phyloP scores from a whole-genome alignment of 2,113 vertebrate species.

The Ochotona princeps region DNA sequence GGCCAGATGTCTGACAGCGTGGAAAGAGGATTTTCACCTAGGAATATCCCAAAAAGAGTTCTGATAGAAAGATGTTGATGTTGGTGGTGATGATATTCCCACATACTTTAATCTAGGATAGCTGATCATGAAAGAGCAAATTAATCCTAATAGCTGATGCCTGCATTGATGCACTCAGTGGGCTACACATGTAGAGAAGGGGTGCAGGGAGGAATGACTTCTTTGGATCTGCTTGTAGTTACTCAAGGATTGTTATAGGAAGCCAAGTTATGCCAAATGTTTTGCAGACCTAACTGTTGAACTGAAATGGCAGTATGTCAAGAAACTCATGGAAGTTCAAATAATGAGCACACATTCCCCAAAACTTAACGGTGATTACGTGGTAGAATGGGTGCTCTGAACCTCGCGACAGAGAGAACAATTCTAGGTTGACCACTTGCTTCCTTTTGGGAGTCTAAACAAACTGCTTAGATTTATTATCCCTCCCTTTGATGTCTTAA shows the following conservation, averaged over 20 bases:
- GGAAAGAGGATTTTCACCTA: no score
- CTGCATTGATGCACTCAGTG: neutral
- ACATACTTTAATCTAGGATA: neutral
- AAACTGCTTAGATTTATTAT: neutral
- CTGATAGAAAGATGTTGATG: neutral
- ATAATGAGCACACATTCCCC: neutral
- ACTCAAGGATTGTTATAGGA: neutral
- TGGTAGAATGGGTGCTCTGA: neutral
- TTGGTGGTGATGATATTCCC: neutral
- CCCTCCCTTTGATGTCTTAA: neutral
- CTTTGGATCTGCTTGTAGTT: neutral
- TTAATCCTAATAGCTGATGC: neutral
- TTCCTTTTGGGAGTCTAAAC: neutral
- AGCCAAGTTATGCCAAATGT: neutral
- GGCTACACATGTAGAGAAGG: neutral
- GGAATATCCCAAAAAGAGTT: neutral
- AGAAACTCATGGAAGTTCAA: neutral
- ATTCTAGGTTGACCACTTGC: neutral
- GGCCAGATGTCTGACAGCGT: no score
- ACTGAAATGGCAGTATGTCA: neutral
- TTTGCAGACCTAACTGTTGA: neutral
- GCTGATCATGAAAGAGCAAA: neutral
- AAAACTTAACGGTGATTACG: neutral
- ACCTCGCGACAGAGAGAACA: neutral
- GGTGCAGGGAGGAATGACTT: neutral